Evolutionary conservation across 2,797 vertebrate genomes (phyloP), one percentile per base, ranked within the genome.

Genomic region (Dicrostonyx torquatus): DNA sequence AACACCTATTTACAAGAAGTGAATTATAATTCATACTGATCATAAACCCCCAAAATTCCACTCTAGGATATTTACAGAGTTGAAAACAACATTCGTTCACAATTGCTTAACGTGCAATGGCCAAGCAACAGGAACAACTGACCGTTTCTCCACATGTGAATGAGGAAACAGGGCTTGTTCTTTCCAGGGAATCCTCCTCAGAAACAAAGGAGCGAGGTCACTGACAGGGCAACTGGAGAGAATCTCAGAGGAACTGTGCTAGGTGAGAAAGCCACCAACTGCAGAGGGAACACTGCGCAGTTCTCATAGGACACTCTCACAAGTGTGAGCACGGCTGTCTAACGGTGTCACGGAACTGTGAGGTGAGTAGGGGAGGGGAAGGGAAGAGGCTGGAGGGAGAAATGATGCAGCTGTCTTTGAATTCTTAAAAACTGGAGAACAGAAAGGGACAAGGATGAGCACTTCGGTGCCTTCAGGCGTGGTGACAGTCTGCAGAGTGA

Each of bases 1-100:
- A 70, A 55, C 12, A 22, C 29, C 50, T 31, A 58, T 31, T 86
- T 55, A 31, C 0, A 18, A 53, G 84, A 55, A 40, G 24, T 14
- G 14, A n/a, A 62, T 37, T 31, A 15, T 17, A 18, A 84, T 50
- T 68, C 12, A 14, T 15, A 85, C 6, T 85, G 24, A 66, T 24
- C 43, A 85, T 31, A 40, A 55, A 26, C 5, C 31, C 17, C 48
- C 84, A 60, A 18, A 31, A 89, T 79, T 73, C 29, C 50, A 75
- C 17, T 72, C 26, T 80, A 17, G 86, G 37, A 43, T 20, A 93
- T n/a, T 91, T 87, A 89, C 24, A 96, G 48, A 87, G 86, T 78
- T 22, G 72, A 94, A 84, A 88, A 72, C 0, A 29, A 80, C 0
- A 20, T 53, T 48, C 45, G 26, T 91, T 82, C 34, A 0, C 24